Base-by-base conservation (phyloP, 2,113 vertebrate species). In the Craseonycteris thonglongyai region DNA sequence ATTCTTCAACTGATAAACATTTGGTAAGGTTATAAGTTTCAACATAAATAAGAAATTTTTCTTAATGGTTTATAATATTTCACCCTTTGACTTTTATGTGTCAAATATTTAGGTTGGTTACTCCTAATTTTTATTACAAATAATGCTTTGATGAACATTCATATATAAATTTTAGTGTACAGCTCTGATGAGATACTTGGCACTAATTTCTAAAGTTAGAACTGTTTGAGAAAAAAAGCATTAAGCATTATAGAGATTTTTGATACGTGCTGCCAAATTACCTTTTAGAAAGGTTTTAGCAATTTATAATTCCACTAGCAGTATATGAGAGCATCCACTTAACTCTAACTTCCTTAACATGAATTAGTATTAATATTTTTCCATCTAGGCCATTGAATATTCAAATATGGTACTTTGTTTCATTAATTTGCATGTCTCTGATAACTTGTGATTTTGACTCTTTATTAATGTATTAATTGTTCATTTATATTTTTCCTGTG, bases 231-330 rank as follows among this genome's bases (percentile, higher is more conserved):
- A 40, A 94, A 88, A 88, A 88, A 74, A 94, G 30, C 35, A 4
- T 76, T 51, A 94, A 63, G 24, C 69, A 63, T 79, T 79, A 79
- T 19, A 61, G 71, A 61, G 35, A 63, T 65, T 80, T 90, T 94
- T 93, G 59, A 84, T 71, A 42, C 6, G 66, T 42, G 30, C 65
- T 96, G 92, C 51, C 90, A 96, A 96, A 93, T 95, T 83, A 71
- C 47, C 40, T 61, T 88, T 95, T 56, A 86, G 71, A 91, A 90
- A 92, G 54, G 14, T 91, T 96, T 96, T 38, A 92, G 51, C 75
- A 83, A 93, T 93, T 95, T 87, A 45, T 94, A 89, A 96, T 95
- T 91, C 45, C 30, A 79, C 68, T 68, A 90, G 75, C 15, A 95
- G 35, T 49, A 3, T 56, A 84, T 87, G 33, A 96, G 49, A 96